These are phyloP conservation scores for Malacoraja senta DNA, from an alignment of 2,797 vertebrate species.

Conservation along the genomic window DNA sequence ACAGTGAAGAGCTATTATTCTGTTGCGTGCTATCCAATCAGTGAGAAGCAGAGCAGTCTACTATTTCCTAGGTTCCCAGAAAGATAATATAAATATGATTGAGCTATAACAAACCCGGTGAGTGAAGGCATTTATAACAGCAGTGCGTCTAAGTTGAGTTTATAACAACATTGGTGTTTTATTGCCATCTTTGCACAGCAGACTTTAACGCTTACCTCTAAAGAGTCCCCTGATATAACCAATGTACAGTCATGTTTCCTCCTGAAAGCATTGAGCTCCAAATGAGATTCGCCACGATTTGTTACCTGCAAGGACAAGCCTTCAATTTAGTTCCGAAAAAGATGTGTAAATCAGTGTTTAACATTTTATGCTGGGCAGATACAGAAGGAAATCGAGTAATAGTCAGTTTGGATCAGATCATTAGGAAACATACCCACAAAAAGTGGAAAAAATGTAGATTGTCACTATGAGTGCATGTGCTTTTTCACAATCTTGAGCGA, in stretches of 20 bases:
- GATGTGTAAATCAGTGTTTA: neutral
- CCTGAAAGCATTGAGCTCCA: constrained; percentile 92
- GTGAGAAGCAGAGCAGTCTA: too few relatives aligned
- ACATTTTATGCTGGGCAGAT: neutral
- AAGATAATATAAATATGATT: neutral
- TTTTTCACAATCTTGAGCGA: neutral
- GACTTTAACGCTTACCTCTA: constrained; percentile 68
- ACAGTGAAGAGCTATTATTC: too few relatives aligned
- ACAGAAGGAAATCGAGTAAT: neutral
- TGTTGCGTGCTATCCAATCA: too few relatives aligned
- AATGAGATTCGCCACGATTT: constrained; percentile 84
- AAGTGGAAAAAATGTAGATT: neutral
- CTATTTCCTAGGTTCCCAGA: neutral
- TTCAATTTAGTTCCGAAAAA: constrained; percentile 49
- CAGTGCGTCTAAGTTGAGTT: neutral
- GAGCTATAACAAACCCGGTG: too few relatives aligned
- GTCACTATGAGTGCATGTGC: too few relatives aligned
- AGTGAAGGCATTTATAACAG: neutral
- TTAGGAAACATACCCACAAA: neutral
- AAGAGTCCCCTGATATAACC: constrained; percentile 90
- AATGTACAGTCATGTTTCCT: constrained; percentile 93
- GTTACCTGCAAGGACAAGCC: constrained; percentile 80
- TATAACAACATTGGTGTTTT: neutral
- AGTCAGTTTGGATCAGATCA: neutral
- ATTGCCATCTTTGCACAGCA: neutral